Conservation (phyloP, 1,140 invertebrate species). For the Lordiphosa collinella region DNA sequence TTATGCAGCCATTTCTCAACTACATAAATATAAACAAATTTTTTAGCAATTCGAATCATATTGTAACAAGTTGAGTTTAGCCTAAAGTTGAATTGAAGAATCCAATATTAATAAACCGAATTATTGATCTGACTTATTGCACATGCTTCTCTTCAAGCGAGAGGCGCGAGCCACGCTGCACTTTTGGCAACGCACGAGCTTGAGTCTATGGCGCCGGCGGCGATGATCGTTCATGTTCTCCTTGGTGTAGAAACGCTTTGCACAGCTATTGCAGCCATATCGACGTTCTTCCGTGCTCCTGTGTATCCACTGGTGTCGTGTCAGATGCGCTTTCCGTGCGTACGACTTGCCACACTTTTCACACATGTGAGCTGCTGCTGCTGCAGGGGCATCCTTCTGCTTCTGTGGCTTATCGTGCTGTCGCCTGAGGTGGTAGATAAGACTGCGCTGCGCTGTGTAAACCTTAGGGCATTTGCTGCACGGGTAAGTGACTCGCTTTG, state of each 20-base stretch:
- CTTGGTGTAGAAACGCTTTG: constrained; percentile 46
- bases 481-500: constrained; percentile 11
- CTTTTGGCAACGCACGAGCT: no score
- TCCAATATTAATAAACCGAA: constrained; percentile 31
- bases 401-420: constrained; percentile 17
- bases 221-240: constrained; percentile 52
- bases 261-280: constrained; percentile 31
- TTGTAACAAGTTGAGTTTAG: constrained; percentile 46
- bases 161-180: no score
- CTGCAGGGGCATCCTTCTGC: neutral
- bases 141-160: no score
- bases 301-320: constrained; percentile 47
- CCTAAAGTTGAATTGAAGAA: constrained; percentile 41
- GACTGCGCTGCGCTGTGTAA: constrained; percentile 48
- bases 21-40: constrained; percentile 28
- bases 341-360: constrained; percentile 55
- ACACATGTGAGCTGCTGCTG: constrained; percentile 21
- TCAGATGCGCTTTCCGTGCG: constrained; percentile 35
- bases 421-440: constrained; percentile 47
- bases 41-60: constrained; percentile 36
- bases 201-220: constrained; percentile 23
- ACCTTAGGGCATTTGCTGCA: constrained; percentile 47
- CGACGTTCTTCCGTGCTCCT: constrained; percentile 9
- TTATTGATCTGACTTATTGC: constrained; percentile 22
- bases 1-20: constrained; percentile 22